A percentile compares a stretch with the other conserved stretches of the same genome.
phyloP scores from a whole-genome alignment of 1,140 invertebrate genomes.

The Papilio glaucus region DNA sequence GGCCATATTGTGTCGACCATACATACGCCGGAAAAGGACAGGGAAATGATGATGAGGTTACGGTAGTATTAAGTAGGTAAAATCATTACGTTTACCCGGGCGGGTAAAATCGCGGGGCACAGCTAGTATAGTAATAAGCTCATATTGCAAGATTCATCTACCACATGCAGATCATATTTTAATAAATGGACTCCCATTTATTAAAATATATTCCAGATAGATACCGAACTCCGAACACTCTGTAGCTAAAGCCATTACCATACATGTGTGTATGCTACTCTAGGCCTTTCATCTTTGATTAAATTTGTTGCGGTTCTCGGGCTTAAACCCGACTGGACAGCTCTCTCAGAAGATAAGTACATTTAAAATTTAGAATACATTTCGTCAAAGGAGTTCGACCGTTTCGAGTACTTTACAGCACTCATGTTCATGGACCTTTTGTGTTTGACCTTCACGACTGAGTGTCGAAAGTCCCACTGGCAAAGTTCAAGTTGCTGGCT shows the following conservation, averaged over 20 bases:
- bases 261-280: background rate
- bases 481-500: too few species aligned
- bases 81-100: too few species aligned
- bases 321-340: background rate
- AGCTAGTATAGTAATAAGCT: too few species aligned
- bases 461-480: too few species aligned
- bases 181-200: background rate
- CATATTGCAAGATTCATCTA: background rate
- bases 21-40: too few species aligned
- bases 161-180: background rate
- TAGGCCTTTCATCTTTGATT: slow-evolving; percentile 19
- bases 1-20: too few species aligned
- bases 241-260: background rate
- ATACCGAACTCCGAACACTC: background rate
- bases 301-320: slow-evolving; percentile 6
- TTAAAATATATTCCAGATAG: background rate
- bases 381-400: background rate
- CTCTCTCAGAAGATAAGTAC: background rate
- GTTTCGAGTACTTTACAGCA: too few species aligned
- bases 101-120: too few species aligned
- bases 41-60: too few species aligned
- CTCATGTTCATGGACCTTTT: too few species aligned
- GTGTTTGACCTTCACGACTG: too few species aligned
- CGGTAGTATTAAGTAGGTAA: too few species aligned
- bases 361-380: background rate